Conservation (phyloP, 2,113 vertebrate species). For the Pollachius pollachius region DNA sequence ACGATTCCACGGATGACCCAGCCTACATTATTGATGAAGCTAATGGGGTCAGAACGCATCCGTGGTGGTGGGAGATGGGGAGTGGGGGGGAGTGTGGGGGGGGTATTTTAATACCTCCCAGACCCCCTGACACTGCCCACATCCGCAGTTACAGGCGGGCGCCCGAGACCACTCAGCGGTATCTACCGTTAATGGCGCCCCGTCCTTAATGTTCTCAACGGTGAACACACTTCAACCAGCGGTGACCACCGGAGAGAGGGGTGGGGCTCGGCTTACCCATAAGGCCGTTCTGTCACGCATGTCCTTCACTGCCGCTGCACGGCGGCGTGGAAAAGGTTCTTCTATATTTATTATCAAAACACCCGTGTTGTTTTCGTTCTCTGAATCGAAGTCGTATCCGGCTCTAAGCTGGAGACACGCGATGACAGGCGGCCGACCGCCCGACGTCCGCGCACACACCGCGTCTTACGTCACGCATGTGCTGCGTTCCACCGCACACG, state of each 20-base stretch:
- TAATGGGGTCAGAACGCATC: conserved; percentile 55
- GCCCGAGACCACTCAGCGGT: conserved; percentile 7
- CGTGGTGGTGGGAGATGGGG: conserved; percentile 20
- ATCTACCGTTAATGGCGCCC: neutral
- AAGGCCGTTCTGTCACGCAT: too few species aligned
- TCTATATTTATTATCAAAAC: too few species aligned
- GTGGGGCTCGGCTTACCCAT: too few species aligned
- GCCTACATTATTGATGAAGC: conserved; percentile 71
- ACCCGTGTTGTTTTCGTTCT: too few species aligned
- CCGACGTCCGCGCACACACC: too few species aligned
- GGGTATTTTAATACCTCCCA: conserved; percentile 33
- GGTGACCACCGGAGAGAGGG: conserved; percentile 11
- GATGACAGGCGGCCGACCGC: too few species aligned
- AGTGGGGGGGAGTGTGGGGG: neutral
- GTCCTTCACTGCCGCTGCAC: too few species aligned
- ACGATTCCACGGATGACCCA: conserved; percentile 32
- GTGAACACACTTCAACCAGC: conserved; percentile 17
- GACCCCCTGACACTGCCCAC: neutral
- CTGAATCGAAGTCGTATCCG: too few species aligned
- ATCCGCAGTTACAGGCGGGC: conserved; percentile 12
- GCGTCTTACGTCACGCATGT: too few species aligned
- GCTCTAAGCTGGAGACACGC: too few species aligned
- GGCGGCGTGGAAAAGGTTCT: too few species aligned
- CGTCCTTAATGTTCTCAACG: neutral
- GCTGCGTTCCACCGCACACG: too few species aligned